Evolutionary conservation across 1,140 invertebrate species (phyloP), one percentile per base, ranked within the genome.

Genomic region (Diploscapter pachys): DNA sequence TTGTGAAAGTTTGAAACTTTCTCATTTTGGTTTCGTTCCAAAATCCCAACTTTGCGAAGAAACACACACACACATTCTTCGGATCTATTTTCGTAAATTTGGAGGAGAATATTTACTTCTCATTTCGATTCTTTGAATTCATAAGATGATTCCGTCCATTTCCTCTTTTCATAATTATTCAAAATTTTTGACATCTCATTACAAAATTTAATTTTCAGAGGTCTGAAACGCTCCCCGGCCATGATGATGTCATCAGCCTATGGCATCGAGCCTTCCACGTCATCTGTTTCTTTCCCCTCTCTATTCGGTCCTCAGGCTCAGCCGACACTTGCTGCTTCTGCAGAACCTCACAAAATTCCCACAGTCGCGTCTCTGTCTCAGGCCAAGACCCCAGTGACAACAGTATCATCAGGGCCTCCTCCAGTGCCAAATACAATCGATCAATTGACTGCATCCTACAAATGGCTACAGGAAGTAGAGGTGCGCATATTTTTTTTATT

Each of bases 181-280:
- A 31, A 31, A 31, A 31, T 31, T 31, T 31, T 31, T 31, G 31
- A 31, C 31, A 31, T 31, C 31, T 31, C 31, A 31, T 31, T 13
- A 59, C 5, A 56, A 31, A 61, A 4, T 61, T 13, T 61, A 53
- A 55, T 63, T 57, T 71, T 5, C 75, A 80, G 48, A 64, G 85
- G 82, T 64, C 69, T 84, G 5, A 84, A 85, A 79, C 76, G 83
- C 53, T 84, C 83, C n/a, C 83, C 83, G 13, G 83, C 82, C 6
- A 84, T 84, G 83, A 85, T 85, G 68, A 75, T 84, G 13, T 67
- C 73, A 13, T 59, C 73, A 5, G 66, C 31, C 31, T 31, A 31
- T 31, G 31, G 31, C 31, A 31, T 31, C 31, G 31, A 31, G 31
- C 31, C 31, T 70, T 51, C 68, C 50, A 70, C 68, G 31, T 70